Evolutionary conservation across 2,113 vertebrate species (phyloP), one percentile per base, ranked within the genome.

Genomic region (Octodon degus): DNA sequence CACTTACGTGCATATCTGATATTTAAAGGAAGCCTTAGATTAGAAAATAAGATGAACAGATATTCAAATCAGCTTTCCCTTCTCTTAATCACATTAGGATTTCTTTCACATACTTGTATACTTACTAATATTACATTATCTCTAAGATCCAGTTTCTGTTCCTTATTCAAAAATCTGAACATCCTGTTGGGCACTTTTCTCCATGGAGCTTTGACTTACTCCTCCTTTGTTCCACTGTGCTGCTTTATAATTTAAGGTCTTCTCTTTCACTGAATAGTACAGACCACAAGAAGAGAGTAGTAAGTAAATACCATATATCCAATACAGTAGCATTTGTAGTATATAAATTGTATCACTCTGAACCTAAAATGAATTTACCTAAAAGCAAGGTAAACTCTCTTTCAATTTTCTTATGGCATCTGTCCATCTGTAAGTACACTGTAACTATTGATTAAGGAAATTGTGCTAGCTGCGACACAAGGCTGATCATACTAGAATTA

Each of bases 211-310:
- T 34, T 24, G 43, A 6, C 1, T 19, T 37, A 72, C 16, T 0
- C 0, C 12, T 10, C 17, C 2, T 58, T n/a, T 4, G 12, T 30
- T 63, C 20, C 63, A 70, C 5, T 24, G 34, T 60, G 9, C 12
- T 65, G 32, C 4, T 25, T 84, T 84, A 47, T 32, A 53, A 13
- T 47, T 72, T 74, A 13, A 68, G 4, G 24, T 20, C 58, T 62
- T 80, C 32, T 6, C 16, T 3, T 20, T 40, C 24, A 43, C 11
- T 72, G 5, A 83, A 24, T 27, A 55, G 58, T 25, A 80, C 14
- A 20, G 3, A 81, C 10, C 25, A 84, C 10, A 14, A 76, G 10
- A n/a, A 7, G 1, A 13, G 0, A 25, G 0, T 58, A 55, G 1
- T 55, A 67, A 22, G 0, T 1, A 20, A 37, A 40, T 34, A 50